Percentiles rank a stretch among this genome's conserved stretches.
phyloP scores from a whole-genome alignment of 1,140 invertebrate species.

The Drosophila navojoa region DNA sequence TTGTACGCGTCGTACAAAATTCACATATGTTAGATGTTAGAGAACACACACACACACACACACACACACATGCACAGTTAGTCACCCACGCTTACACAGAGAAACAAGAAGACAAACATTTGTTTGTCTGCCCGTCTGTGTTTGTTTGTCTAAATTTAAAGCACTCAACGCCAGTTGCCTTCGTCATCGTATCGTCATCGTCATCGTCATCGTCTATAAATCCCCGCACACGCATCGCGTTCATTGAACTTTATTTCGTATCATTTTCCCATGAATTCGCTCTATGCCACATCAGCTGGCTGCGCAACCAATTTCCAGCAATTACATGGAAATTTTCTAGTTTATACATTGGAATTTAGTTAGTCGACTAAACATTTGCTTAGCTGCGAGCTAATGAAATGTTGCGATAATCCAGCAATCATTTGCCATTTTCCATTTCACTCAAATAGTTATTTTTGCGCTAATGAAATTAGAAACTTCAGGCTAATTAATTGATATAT shows the following conservation, averaged over 20 bases:
- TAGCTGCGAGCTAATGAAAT: neutral
- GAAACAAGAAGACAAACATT: conserved; percentile 58
- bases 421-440: neutral
- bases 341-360: neutral
- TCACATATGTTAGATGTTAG: conserved; percentile 43
- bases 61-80: conserved; percentile 16
- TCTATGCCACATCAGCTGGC: conserved; percentile 35
- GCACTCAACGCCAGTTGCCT: conserved; percentile 51
- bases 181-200: conserved; percentile 24
- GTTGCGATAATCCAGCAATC: neutral
- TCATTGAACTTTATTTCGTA: conserved; percentile 61
- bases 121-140: conserved; percentile 54
- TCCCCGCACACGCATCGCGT: conserved; percentile 57
- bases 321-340: conserved; percentile 14
- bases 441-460: too few relatives aligned
- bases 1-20: conserved; percentile 37
- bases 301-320: conserved; percentile 1
- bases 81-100: conserved; percentile 14
- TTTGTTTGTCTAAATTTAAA: conserved; percentile 77
- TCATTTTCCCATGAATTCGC: conserved; percentile 30
- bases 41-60: conserved; percentile 5
- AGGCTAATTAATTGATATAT: too few relatives aligned
- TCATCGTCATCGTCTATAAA: conserved; percentile 47
- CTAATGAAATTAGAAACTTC: too few relatives aligned
- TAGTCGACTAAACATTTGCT: conserved; percentile 2